These are phyloP conservation scores for Oreochromis niloticus DNA, from an alignment of 2,113 vertebrate genomes.

Conservation along the genomic window DNA sequence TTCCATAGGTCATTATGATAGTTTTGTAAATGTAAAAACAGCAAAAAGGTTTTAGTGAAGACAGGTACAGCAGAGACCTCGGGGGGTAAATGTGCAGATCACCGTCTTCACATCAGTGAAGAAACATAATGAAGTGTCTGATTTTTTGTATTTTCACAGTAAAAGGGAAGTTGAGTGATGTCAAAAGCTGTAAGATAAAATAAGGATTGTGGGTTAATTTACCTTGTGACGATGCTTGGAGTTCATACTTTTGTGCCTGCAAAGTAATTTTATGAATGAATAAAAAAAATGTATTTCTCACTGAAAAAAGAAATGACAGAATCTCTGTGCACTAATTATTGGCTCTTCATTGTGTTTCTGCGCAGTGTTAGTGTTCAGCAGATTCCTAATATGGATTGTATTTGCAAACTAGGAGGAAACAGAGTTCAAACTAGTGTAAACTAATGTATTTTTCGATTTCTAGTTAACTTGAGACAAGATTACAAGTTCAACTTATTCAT, in stretches of 20 bases:
- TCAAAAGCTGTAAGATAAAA: not conserved
- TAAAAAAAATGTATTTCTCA: not conserved
- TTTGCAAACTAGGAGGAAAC: not conserved
- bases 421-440: not conserved
- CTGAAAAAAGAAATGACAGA: not conserved
- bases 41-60: not conserved
- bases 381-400: rapidly evolving
- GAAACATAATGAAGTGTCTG: not conserved
- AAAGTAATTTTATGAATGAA: not conserved
- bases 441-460: not conserved
- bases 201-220: not conserved
- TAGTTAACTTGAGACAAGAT: not conserved
- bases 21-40: not conserved
- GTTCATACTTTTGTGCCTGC: not conserved
- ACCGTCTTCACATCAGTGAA: rapidly evolving
- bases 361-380: not conserved
- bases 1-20: too few relatives aligned
- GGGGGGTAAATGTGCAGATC: not conserved
- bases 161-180: rapidly evolving
- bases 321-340: not conserved
- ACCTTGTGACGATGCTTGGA: rapidly evolving
- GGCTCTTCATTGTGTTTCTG: not conserved
- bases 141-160: not conserved
- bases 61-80: not conserved
- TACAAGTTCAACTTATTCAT: rapidly evolving